phyloP scores from a whole-genome alignment of 1,140 invertebrate genomes.

The Colletes gigas region DNA sequence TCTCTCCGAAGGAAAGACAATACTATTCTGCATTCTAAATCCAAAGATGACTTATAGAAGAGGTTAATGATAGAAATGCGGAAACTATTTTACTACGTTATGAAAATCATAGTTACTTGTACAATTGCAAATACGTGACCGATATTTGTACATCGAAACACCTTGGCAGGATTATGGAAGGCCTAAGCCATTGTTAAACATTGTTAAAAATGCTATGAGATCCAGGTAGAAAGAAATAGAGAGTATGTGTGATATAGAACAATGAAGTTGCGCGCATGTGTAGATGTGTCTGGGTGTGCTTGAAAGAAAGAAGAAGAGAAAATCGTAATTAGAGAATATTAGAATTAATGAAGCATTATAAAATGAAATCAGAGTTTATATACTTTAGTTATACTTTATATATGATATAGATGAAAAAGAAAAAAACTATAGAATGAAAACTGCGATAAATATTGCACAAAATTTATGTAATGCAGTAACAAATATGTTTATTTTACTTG shows the following conservation, averaged over 20 bases:
- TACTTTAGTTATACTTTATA: slow-evolving; percentile 78
- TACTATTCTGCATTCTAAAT: slow-evolving; percentile 58
- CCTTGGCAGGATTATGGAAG: slow-evolving; percentile 67
- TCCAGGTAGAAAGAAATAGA: slow-evolving; percentile 63
- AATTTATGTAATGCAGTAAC: slow-evolving; percentile 71
- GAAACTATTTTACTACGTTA: slow-evolving; percentile 56
- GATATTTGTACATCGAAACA: slow-evolving; percentile 73
- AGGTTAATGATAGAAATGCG: slow-evolving; percentile 6
- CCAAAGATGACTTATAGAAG: slow-evolving; percentile 42
- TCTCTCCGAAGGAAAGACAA: slow-evolving; percentile 49
- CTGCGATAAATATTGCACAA: slow-evolving; percentile 75
- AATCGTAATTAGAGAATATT: slow-evolving; percentile 75
- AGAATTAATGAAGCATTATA: slow-evolving; percentile 75
- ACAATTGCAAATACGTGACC: slow-evolving; percentile 60
- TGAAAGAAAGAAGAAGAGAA: slow-evolving; percentile 56
- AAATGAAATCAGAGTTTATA: slow-evolving; percentile 79
- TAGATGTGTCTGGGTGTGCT: slow-evolving; percentile 12
- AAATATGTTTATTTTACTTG: slow-evolving; percentile 67
- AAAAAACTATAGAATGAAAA: slow-evolving; percentile 59
- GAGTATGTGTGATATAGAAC: slow-evolving; percentile 48
- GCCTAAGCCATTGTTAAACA: slow-evolving; percentile 79
- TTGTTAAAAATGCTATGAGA: slow-evolving; percentile 77
- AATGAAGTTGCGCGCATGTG: slow-evolving; percentile 31
- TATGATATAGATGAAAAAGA: slow-evolving; percentile 66
- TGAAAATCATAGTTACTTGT: slow-evolving; percentile 40